Evolutionary conservation across 2,888 invertebrate species (phyloP).

Genomic region (Lithophane semibrunnea): DNA sequence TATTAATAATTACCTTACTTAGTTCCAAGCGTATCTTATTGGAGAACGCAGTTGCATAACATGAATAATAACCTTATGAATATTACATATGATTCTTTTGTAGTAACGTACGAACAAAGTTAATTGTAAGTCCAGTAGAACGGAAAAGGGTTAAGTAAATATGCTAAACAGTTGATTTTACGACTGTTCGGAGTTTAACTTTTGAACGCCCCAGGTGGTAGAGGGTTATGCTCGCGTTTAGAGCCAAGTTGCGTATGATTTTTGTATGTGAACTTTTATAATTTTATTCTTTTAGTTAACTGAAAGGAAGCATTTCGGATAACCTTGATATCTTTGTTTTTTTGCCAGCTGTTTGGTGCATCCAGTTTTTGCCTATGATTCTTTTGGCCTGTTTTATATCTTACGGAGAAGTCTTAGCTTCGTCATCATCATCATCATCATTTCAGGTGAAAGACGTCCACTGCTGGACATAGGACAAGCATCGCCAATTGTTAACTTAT

Average conservation of each 20-base stretch:
- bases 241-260: slow-evolving; percentile 31
- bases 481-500: too few species aligned
- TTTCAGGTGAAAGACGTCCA: too few species aligned
- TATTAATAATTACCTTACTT: slow-evolving; percentile 61
- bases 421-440: too few species aligned
- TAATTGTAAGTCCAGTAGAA: slow-evolving; percentile 62
- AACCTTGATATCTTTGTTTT: background rate
- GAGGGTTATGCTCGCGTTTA: slow-evolving; percentile 36
- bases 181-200: slow-evolving; percentile 57
- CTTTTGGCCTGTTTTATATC: background rate
- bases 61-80: slow-evolving; percentile 76
- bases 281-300: slow-evolving; percentile 29
- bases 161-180: slow-evolving; percentile 74
- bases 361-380: background rate
- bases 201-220: slow-evolving; percentile 49
- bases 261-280: slow-evolving; percentile 23
- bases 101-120: slow-evolving; percentile 59
- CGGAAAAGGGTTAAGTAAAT: slow-evolving; percentile 71
- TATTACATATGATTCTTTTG: slow-evolving; percentile 76
- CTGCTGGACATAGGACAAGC: too few species aligned
- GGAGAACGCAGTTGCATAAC: slow-evolving; percentile 68
- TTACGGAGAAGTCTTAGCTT: background rate
- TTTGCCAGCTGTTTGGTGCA: too few species aligned
- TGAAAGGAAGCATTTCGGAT: slow-evolving; percentile 6
- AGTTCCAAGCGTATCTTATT: slow-evolving; percentile 60